These are phyloP conservation scores for Araneus ventricosus DNA, from an alignment of 1,140 invertebrate genomes.

Conservation along the genomic window DNA sequence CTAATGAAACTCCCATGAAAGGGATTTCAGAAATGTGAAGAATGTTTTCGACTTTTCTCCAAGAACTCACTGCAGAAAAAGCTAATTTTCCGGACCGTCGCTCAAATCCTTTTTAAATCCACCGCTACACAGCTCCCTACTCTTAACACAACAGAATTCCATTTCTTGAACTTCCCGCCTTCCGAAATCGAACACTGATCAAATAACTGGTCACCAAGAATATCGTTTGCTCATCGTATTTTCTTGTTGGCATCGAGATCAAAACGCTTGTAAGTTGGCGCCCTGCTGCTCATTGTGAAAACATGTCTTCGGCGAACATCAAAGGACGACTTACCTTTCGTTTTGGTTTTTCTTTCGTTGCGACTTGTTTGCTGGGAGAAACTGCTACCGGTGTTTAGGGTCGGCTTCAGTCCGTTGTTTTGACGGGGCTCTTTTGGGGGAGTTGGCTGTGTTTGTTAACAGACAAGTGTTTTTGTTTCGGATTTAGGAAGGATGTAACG, in stretches of 20 bases:
- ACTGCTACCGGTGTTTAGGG: slow-evolving; percentile 28
- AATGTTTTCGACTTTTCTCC: neutral
- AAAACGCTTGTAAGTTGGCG: slow-evolving; percentile 2
- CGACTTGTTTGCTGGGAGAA: slow-evolving; percentile 19
- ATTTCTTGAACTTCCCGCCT: neutral
- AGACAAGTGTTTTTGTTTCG: neutral
- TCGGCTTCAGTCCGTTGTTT: neutral
- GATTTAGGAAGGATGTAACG: neutral
- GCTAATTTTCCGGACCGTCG: neutral
- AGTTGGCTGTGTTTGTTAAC: neutral
- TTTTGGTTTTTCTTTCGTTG: neutral
- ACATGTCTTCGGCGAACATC: slow-evolving; percentile 28
- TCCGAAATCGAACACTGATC: slow-evolving; percentile 17
- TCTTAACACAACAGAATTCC: neutral
- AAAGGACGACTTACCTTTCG: neutral
- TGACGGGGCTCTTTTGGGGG: neutral
- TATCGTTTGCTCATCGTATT: slow-evolving; percentile 26
- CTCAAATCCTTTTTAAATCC: neutral
- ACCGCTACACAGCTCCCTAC: neutral
- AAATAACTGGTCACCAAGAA: neutral
- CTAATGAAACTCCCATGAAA: neutral
- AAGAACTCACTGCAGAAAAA: neutral
- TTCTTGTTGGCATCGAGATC: slow-evolving; percentile 32
- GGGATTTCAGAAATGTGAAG: neutral
- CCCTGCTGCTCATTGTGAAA: neutral